Percentiles rank a stretch among this genome's conserved stretches.
phyloP scores from a whole-genome alignment of 2,113 vertebrate species.

The Amblyornis subalaris region DNA sequence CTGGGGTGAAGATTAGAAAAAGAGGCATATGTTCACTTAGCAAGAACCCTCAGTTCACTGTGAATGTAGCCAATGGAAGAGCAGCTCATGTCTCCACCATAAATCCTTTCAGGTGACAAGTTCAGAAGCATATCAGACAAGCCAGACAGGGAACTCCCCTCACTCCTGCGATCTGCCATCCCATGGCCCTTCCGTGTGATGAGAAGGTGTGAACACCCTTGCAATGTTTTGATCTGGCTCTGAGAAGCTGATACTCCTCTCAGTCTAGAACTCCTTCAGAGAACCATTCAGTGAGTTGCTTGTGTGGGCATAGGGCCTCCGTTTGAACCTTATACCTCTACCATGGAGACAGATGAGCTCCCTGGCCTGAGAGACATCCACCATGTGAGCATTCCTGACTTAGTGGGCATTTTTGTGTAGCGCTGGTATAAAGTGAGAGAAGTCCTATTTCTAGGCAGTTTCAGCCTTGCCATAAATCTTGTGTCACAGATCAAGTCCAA shows the following conservation, averaged over 20 bases:
- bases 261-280: background rate
- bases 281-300: background rate
- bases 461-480: conserved; percentile 56
- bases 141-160: background rate
- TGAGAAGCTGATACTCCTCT: background rate
- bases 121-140: background rate
- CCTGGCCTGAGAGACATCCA: background rate
- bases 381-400: background rate
- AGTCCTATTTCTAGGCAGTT: conserved; percentile 28
- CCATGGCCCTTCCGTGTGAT: background rate
- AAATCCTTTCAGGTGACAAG: background rate
- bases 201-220: background rate
- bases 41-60: background rate
- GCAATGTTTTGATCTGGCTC: background rate
- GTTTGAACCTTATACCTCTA: background rate
- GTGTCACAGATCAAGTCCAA: conserved; percentile 42
- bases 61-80: background rate
- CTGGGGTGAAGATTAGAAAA: background rate
- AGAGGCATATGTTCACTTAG: background rate
- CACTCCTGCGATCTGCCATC: background rate
- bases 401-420: background rate
- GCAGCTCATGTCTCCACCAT: background rate
- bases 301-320: background rate
- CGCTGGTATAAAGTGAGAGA: background rate
- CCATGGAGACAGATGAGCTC: background rate